Base-by-base conservation (phyloP, 2,113 vertebrate genomes). In the Panurus biarmicus region DNA sequence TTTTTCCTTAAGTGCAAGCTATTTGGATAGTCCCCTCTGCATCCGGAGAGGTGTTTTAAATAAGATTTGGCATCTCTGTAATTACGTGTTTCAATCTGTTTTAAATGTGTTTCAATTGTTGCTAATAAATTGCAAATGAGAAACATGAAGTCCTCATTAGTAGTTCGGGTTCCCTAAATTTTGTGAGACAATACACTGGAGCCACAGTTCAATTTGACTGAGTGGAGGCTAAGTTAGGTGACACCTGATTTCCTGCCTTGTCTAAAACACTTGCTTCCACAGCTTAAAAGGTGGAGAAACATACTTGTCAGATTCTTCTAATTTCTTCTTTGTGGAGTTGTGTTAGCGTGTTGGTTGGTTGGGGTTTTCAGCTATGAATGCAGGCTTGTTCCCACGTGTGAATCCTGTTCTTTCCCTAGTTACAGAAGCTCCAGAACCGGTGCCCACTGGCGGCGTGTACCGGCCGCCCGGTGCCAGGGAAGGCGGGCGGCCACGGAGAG, bases 381-480 rank as follows among this genome's bases (percentile, higher is more conserved):
- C 18, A 28, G 12, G 7, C 13, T 23, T 36, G 17, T 3, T 66
- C 10, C 17, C 3, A 12, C 15, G 22, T 75, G 69, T 90, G 33
- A 62, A 11, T 56, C 7, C 24, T n/a, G 12, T 66, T 70, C 24
- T 15, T 1, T 62, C 45, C 22, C 65, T 31, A 94, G 97, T 98
- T 94, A 75, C 95, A 96, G 99, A 99, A 97, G 81, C 97, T 44
- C 98, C 98, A 12, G 99, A 99, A 60, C 96, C 98, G 3, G 97
- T 95, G n/a, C 97, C 97, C 92, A 95, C 96, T 7, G 98, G 99
- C 6, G 99, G 99, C 8, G 99, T 99, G 19, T 99, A 99, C 95
- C 98, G 99, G 91, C 99, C 99, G 14, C 99, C 99, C 4, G 99
- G 99, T 3, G 99, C 99, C 95, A 98, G 99, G 85, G 96, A 97